Evolutionary conservation across 2,888 invertebrate species (phyloP).

Genomic region (Ennomos erosarius): DNA sequence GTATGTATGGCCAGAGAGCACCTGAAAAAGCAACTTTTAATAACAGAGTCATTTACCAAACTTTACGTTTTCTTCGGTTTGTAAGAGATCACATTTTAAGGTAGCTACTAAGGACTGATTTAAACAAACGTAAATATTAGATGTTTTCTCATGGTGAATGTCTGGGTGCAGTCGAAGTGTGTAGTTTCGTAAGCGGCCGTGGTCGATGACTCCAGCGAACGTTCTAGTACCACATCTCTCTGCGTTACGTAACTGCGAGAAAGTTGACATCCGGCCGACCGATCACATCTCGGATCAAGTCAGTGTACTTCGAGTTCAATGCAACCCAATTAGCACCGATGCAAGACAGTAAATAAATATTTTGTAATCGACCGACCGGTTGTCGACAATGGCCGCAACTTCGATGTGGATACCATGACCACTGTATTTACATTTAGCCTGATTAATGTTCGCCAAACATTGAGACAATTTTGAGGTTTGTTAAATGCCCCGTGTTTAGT

Average conservation of each 20-base stretch:
- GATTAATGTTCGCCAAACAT: not conserved
- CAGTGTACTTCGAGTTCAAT: slow-evolving; percentile 52
- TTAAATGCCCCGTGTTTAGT: too few species aligned
- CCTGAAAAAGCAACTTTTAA: too few species aligned
- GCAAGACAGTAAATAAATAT: slow-evolving; percentile 32
- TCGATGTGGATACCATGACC: not conserved
- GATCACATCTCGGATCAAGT: slow-evolving; percentile 56
- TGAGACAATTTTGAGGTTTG: too few species aligned
- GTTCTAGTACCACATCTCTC: slow-evolving; percentile 80
- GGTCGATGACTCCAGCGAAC: slow-evolving; percentile 84
- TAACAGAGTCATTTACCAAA: too few species aligned
- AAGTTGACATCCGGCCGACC: slow-evolving; percentile 80
- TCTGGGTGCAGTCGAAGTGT: slow-evolving; percentile 58
- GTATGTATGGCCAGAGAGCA: too few species aligned
- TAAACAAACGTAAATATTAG: slow-evolving; percentile 27
- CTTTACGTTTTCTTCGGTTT: too few species aligned
- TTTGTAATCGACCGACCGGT: slow-evolving; percentile 30
- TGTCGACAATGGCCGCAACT: slow-evolving; percentile 18
- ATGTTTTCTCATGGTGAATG: slow-evolving; percentile 48
- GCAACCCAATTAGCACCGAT: slow-evolving; percentile 53
- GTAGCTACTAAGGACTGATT: slow-evolving; percentile 4
- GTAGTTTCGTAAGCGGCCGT: slow-evolving; percentile 79
- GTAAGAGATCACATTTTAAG: slow-evolving; percentile 2
- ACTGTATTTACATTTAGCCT: not conserved
- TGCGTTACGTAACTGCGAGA: slow-evolving; percentile 79